Evolutionary conservation across 2,113 vertebrate species (phyloP).

Genomic region (Embiotoca jacksoni): DNA sequence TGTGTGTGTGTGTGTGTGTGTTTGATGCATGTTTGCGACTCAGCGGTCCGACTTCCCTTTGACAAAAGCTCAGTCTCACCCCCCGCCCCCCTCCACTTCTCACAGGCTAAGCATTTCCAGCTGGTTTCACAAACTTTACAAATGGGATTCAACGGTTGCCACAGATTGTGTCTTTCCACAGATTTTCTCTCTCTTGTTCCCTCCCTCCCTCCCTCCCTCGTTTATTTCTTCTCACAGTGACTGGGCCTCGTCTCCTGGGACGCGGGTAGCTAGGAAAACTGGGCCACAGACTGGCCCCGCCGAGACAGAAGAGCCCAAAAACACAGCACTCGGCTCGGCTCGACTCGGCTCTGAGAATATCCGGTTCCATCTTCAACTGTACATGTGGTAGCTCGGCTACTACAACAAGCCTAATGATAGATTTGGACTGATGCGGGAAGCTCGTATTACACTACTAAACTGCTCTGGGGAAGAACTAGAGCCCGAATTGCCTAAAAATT

Average conservation of each 20-base stretch:
- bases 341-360: conserved; percentile 33
- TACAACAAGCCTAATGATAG: too few relatives aligned
- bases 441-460: too few relatives aligned
- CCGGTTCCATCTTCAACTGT: conserved; percentile 25
- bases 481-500: too few relatives aligned
- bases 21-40: conserved; percentile 31
- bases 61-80: conserved; percentile 21
- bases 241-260: conserved; percentile 65
- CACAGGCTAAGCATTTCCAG: conserved; percentile 75
- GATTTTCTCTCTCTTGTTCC: conserved; percentile 38
- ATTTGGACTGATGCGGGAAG: too few relatives aligned
- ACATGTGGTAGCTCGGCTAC: background rate
- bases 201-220: conserved; percentile 20
- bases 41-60: conserved; percentile 36
- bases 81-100: conserved; percentile 8
- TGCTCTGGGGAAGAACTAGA: too few relatives aligned
- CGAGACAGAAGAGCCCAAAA: conserved; percentile 51
- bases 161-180: conserved; percentile 50
- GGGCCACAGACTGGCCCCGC: conserved; percentile 55
- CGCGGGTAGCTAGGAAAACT: conserved; percentile 66
- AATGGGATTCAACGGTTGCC: conserved; percentile 63
- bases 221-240: conserved; percentile 66
- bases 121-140: conserved; percentile 77
- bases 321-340: conserved; percentile 6
- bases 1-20: background rate